These are phyloP conservation scores for Sthenelais limicola DNA, from an alignment of 2,888 invertebrate species.

Conservation along the genomic window DNA sequence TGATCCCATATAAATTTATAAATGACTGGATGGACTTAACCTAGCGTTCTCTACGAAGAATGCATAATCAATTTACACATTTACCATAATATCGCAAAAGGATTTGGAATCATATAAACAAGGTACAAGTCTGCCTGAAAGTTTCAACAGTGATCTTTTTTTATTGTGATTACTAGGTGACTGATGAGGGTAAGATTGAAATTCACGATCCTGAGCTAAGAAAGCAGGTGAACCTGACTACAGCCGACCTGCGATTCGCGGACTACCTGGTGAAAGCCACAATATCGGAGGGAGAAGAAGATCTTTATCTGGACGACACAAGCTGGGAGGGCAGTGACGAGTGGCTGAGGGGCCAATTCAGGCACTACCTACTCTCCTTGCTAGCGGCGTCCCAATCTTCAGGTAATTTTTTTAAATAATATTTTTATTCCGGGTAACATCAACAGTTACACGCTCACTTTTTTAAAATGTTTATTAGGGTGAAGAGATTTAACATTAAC, in stretches of 20 bases:
- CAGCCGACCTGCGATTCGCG: constrained; percentile 95
- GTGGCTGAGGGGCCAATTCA: constrained; percentile 95
- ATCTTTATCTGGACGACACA: constrained; percentile 82
- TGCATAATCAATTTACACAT: too few relatives aligned
- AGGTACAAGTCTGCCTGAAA: not conserved
- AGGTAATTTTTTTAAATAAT: too few relatives aligned
- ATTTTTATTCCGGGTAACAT: too few relatives aligned
- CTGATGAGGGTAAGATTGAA: constrained; percentile 87
- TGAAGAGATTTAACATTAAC: too few relatives aligned
- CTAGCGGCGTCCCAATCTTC: constrained; percentile 63
- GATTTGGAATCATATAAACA: too few relatives aligned
- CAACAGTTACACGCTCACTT: too few relatives aligned
- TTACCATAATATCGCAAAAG: too few relatives aligned
- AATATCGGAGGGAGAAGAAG: constrained; percentile 76
- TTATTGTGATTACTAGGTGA: too few relatives aligned
- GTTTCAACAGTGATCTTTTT: not conserved
- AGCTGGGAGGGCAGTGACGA: constrained; percentile 95
- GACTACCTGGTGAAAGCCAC: constrained; percentile 85
- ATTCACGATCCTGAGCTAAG: constrained; percentile 85
- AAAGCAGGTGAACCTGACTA: constrained; percentile 88
- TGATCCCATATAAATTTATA: too few relatives aligned
- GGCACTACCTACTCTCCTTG: constrained; percentile 71
- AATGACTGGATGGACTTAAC: too few relatives aligned
- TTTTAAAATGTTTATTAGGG: too few relatives aligned
- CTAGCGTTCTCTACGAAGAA: too few relatives aligned